Evolutionary conservation across 1,140 invertebrate genomes (phyloP).

Genomic region (Zaprionus lachaisei): DNA sequence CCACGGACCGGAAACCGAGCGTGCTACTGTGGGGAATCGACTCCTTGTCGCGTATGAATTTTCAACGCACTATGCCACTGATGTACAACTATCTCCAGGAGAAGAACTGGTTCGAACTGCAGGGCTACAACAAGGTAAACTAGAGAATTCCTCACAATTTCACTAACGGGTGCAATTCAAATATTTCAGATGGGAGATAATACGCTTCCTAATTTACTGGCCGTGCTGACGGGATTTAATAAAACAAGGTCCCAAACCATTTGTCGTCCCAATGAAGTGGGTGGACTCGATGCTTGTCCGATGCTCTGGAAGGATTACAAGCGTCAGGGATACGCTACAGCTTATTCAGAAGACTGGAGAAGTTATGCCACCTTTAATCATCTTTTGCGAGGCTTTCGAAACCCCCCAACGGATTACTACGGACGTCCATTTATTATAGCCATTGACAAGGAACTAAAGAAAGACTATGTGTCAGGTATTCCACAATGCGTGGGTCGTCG

Average conservation of each 20-base stretch:
- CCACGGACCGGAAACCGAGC: conserved; percentile 31
- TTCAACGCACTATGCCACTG: conserved; percentile 72
- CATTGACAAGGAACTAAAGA: conserved; percentile 85
- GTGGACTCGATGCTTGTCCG: conserved; percentile 87
- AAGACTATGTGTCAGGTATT: conserved; percentile 53
- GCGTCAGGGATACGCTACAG: conserved; percentile 89
- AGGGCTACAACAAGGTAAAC: conserved; percentile 76
- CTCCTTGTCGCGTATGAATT: conserved; percentile 83
- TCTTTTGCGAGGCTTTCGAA: conserved; percentile 89
- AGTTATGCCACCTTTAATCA: conserved; percentile 92
- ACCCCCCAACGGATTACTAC: conserved; percentile 93
- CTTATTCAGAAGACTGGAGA: conserved; percentile 91
- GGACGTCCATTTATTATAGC: conserved; percentile 89
- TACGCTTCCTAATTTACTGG: conserved; percentile 93
- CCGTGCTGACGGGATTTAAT: conserved; percentile 89
- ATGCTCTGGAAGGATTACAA: conserved; percentile 92
- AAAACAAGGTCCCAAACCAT: conserved; percentile 80
- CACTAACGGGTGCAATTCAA: not conserved
- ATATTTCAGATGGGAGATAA: conserved; percentile 88
- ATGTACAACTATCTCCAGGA: conserved; percentile 55
- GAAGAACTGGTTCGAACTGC: conserved; percentile 64
- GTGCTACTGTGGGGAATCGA: conserved; percentile 77
- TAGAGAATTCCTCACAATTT: not conserved
- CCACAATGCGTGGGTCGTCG: conserved; percentile 87
- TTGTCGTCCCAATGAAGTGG: conserved; percentile 85